Evolutionary conservation across 35 echinoderm and acorn worm genomes (phyloP).

Genomic region (Strongylocentrotus purpuratus): DNA sequence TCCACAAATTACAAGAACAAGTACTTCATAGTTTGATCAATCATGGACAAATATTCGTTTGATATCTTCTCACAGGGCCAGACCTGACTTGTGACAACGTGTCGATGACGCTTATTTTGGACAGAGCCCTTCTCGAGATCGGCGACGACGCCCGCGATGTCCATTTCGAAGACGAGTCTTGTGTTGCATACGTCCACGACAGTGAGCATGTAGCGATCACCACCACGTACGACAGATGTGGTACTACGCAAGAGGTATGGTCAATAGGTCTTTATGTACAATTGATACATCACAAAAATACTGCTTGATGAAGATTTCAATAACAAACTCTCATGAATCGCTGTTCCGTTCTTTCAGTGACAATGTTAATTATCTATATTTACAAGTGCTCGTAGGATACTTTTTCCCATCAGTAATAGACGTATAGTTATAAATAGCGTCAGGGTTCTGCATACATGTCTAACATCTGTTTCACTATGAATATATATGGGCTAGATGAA

Average conservation of each 20-base stretch:
- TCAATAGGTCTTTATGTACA: not conserved
- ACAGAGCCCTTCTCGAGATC: conserved; percentile 10
- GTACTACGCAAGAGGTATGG: conserved; percentile 5
- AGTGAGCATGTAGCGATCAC: not conserved
- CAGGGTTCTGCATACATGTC: too few species aligned
- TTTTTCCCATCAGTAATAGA: too few species aligned
- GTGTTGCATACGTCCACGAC: conserved; percentile 40
- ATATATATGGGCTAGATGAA: too few species aligned
- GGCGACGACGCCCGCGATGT: conserved; percentile 10
- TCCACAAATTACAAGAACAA: not conserved
- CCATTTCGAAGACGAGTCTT: conserved; percentile 3
- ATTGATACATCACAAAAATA: too few species aligned
- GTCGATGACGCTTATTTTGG: conserved; percentile 34
- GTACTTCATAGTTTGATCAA: too few species aligned
- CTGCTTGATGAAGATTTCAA: not conserved
- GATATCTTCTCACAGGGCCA: not conserved
- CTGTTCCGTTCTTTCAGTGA: not conserved
- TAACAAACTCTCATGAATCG: not conserved
- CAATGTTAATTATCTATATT: not conserved
- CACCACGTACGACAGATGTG: conserved; percentile 21
- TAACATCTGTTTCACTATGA: too few species aligned
- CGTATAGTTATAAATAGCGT: too few species aligned
- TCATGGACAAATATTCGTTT: not conserved
- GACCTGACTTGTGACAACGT: not conserved
- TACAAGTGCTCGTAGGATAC: too few species aligned